A percentile compares a stretch with the other conserved stretches of the same genome.
Evolutionary conservation across 2,888 invertebrate species (phyloP).

Genomic region (Subacronicta megacephala): DNA sequence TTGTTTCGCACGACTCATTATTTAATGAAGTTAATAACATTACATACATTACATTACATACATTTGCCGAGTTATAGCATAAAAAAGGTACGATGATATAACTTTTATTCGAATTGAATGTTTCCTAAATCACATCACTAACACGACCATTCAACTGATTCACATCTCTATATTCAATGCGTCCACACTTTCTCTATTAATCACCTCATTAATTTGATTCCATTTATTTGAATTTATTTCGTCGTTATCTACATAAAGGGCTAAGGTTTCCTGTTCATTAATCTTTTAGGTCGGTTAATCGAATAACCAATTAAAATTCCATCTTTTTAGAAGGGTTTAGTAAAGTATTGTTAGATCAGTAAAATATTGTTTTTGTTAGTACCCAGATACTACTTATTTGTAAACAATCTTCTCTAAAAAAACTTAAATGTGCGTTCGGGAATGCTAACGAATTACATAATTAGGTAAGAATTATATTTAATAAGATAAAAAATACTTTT

Average conservation of each 20-base stretch:
- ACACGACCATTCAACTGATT: conserved; percentile 14
- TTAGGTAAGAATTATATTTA: no score
- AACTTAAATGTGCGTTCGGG: no score
- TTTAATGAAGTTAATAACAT: no score
- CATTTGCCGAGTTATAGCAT: no score
- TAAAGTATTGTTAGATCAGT: no score
- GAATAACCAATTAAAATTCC: conserved; percentile 28
- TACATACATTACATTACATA: no score
- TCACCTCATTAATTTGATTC: conserved; percentile 46
- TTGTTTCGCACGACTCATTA: no score
- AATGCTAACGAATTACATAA: neutral
- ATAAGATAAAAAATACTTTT: no score
- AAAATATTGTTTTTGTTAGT: no score
- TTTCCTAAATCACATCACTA: conserved; percentile 7
- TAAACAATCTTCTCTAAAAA: no score
- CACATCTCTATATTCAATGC: conserved; percentile 28
- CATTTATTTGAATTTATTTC: conserved; percentile 46
- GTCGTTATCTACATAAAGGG: conserved; percentile 30
- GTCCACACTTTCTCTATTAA: conserved; percentile 49
- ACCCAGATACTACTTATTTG: no score
- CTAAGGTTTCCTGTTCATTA: conserved; percentile 28
- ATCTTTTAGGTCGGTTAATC: conserved; percentile 15
- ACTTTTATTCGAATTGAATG: neutral
- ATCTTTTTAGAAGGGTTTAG: no score
- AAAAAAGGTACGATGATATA: neutral